Percentiles rank a stretch among this genome's conserved stretches.
Evolutionary conservation across 2,113 vertebrate genomes (phyloP).

Genomic region (Herpetotheres cachinnans): DNA sequence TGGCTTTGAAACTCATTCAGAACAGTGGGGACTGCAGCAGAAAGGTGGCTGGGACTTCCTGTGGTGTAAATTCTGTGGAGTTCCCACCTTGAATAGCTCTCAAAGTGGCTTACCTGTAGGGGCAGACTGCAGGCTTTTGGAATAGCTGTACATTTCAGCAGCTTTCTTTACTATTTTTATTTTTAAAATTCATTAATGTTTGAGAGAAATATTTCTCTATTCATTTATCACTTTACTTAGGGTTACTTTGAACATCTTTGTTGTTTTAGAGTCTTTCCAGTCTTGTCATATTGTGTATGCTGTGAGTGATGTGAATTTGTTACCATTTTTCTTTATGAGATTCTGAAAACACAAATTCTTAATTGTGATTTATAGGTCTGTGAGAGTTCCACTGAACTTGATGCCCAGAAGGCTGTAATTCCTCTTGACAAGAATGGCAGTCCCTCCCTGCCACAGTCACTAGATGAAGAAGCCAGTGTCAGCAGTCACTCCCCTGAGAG

Average conservation of each 20-base stretch:
- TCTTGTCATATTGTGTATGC: background rate
- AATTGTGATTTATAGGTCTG: conserved; percentile 60
- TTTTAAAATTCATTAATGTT: background rate
- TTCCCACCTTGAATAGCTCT: background rate
- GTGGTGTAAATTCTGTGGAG: background rate
- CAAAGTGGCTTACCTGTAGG: background rate
- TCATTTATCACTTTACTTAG: background rate
- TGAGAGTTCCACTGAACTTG: conserved; percentile 62
- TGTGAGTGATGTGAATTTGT: background rate
- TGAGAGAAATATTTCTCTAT: background rate
- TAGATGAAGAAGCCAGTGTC: conserved; percentile 60
- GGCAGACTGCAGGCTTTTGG: background rate
- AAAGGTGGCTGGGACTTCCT: background rate
- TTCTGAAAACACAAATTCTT: background rate
- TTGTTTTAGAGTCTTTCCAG: background rate
- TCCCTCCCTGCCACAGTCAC: conserved; percentile 32
- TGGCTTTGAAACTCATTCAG: background rate
- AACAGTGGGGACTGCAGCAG: background rate
- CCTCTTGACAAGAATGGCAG: conserved; percentile 51
- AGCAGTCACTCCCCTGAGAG: conserved; percentile 48
- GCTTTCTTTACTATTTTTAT: background rate
- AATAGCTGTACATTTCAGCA: background rate
- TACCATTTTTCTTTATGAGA: background rate
- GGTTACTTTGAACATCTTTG: background rate
- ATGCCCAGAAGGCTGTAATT: conserved; percentile 62